Evolutionary conservation across 1,140 invertebrate species (phyloP).

Genomic region (Zaprionus ghesquierei): DNA sequence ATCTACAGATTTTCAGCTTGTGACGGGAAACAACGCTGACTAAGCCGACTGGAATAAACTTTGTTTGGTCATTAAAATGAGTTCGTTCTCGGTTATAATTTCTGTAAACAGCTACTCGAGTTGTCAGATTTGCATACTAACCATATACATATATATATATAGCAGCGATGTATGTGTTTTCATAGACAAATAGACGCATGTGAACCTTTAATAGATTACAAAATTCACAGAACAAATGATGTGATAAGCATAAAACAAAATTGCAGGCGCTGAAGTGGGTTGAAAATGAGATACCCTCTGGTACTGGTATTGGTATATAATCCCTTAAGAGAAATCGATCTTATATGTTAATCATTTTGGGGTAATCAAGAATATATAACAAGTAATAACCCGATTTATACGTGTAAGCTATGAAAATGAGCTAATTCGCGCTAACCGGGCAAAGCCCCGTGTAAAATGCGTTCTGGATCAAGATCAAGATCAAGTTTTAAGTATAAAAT

Average conservation of each 20-base stretch:
- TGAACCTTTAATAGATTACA: neutral
- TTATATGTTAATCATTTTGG: too few species aligned
- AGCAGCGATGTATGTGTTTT: neutral
- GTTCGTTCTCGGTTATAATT: neutral
- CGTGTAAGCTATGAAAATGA: too few species aligned
- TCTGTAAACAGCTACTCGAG: neutral
- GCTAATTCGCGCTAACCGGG: too few species aligned
- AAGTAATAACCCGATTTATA: too few species aligned
- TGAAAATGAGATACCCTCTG: neutral
- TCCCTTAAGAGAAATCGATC: too few species aligned
- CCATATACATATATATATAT: neutral
- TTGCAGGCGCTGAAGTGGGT: neutral
- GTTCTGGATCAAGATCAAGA: neutral
- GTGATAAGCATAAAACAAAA: neutral
- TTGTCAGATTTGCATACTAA: neutral
- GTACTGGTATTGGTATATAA: too few species aligned
- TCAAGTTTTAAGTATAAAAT: neutral
- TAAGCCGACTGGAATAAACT: neutral
- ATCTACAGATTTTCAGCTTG: neutral
- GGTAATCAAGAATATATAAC: too few species aligned
- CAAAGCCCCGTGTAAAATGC: neutral
- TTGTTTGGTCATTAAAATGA: neutral
- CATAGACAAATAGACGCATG: neutral
- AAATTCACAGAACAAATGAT: neutral
- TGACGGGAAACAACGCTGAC: neutral